phyloP scores from a whole-genome alignment of 2,888 invertebrate genomes.

The Dioctria rufipes region DNA sequence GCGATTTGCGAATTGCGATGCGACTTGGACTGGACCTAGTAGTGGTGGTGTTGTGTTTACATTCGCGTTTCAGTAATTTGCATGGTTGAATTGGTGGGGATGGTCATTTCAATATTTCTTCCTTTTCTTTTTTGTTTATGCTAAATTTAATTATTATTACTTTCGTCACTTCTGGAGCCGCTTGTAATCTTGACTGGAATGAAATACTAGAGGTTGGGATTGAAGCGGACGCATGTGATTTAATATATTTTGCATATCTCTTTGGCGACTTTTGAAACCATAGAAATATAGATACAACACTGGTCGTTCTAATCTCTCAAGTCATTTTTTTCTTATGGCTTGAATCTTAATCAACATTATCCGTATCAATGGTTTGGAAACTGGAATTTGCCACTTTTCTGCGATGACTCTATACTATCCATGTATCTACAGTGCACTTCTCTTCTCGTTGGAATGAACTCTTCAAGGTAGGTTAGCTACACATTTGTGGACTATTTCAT shows the following conservation, averaged over 20 bases:
- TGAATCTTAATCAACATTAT: too few species aligned
- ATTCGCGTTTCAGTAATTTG: neutral
- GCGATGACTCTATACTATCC: too few species aligned
- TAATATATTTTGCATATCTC: neutral
- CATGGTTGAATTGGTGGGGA: neutral
- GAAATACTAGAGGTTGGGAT: neutral
- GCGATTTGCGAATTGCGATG: too few species aligned
- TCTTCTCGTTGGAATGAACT: too few species aligned
- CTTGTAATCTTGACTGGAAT: neutral
- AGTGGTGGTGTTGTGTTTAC: neutral
- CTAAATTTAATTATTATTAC: neutral
- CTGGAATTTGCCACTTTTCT: too few species aligned
- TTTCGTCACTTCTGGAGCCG: conserved; percentile 2
- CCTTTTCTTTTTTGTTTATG: neutral
- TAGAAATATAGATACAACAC: neutral
- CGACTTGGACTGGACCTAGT: neutral
- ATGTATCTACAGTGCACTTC: too few species aligned
- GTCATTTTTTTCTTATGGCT: too few species aligned
- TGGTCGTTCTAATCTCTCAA: too few species aligned
- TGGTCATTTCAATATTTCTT: neutral
- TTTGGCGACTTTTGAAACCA: neutral
- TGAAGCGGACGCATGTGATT: neutral
- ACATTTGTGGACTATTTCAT: too few species aligned
- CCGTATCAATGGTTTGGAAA: too few species aligned
- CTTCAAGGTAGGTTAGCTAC: too few species aligned